Evolutionary conservation across 2,113 vertebrate species (phyloP).

Genomic region (Rhea americana): DNA sequence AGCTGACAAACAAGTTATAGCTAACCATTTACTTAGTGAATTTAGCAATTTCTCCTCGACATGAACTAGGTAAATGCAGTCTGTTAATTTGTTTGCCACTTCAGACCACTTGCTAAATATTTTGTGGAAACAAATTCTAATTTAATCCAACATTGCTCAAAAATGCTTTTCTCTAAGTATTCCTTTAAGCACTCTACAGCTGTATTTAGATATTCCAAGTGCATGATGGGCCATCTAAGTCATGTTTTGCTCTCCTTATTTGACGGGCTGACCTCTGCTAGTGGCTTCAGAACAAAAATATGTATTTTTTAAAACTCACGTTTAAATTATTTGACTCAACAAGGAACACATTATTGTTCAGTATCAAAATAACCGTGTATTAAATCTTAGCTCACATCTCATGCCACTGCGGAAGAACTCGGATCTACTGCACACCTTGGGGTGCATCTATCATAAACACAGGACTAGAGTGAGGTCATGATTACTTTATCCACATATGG

Average conservation of each 20-base stretch:
- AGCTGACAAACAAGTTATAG: neutral
- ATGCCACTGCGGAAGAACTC: neutral
- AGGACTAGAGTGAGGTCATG: neutral
- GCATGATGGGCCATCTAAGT: neutral
- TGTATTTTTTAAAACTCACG: neutral
- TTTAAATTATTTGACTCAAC: neutral
- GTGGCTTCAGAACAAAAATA: neutral
- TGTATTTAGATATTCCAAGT: neutral
- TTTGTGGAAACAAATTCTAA: neutral
- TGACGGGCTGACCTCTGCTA: neutral
- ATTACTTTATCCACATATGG: no score
- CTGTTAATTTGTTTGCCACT: neutral
- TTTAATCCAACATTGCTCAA: neutral
- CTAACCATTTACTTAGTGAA: neutral
- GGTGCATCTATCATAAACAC: neutral
- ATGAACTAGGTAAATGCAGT: neutral
- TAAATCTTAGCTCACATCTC: neutral
- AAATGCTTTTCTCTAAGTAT: neutral
- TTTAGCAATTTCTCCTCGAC: neutral
- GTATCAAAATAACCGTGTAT: neutral
- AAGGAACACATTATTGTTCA: neutral
- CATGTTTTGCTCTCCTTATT: neutral
- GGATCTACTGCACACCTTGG: fast-evolving
- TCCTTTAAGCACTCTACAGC: neutral
- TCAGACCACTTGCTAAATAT: neutral